Base-by-base conservation (phyloP, 1,140 invertebrate genomes). In the Ips nitidus region DNA sequence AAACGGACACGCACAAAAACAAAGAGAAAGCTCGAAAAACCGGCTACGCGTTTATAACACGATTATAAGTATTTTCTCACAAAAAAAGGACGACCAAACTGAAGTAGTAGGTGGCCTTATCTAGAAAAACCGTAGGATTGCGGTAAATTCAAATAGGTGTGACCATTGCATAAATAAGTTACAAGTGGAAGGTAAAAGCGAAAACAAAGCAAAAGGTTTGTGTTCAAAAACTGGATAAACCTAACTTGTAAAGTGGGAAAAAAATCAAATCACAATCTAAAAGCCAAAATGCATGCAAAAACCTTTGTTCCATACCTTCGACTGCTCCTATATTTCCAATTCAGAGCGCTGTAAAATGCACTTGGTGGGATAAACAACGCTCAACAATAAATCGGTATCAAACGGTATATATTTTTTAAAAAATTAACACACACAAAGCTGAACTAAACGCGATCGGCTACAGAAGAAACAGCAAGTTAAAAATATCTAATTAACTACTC, bases 231-330 rank as follows among this genome's bases (percentile, higher is more conserved):
- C n/a, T 1, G 8, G 1, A 37, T 37, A 56, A 56, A 56, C 2
- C 38, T 38, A 37, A 22, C 37, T 5, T 7, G 41, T 40, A 41
- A 41, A 60, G 41, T 7, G n/a, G 6, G 3, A 56, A 56, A 56
- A 56, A 40, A n/a, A 38, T 52, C n/a, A 67, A 66, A 56, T 56
- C 36, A 66, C 40, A 52, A 58, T 47, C 38, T 52, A 42, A 40
- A 60, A 68, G 36, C 7, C 6, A 68, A 68, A 52, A 47, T 43
- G 58, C 66, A 68, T 68, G 66, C 66, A 61, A 68, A 68, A 68
- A 68, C 66, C 47, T 42, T 53, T n/a, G 56, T 59, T 53, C 43
- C 66, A 68, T 68, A 68, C 66, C 66, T 68, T 68, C 37, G n/a
- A 22, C 8, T n/a, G 22, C 53, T 41, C 43, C 5, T 43, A 41